phyloP scores from a whole-genome alignment of 2,888 invertebrate genomes.

The Lucinisca nassula region DNA sequence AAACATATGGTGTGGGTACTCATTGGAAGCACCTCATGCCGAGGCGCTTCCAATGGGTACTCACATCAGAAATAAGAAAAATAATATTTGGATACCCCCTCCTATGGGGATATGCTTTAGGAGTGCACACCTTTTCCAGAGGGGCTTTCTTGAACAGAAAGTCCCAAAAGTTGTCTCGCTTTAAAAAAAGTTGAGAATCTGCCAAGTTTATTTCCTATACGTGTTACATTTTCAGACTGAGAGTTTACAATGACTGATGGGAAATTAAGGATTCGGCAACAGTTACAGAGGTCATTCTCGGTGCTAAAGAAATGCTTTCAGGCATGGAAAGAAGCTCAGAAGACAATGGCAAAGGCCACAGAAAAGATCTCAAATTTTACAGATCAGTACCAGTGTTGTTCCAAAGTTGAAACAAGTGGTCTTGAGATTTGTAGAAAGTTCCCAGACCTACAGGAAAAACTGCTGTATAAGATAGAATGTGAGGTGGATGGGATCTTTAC shows the following conservation, averaged over 20 bases:
- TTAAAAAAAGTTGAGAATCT: no score
- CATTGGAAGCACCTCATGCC: no score
- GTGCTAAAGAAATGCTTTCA: conserved; percentile 43
- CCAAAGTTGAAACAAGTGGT: conserved; percentile 31
- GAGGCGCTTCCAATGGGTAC: no score
- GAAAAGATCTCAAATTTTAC: conserved; percentile 57
- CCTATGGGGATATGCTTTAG: no score
- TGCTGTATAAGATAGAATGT: conserved; percentile 64
- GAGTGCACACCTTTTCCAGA: no score
- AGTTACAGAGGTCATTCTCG: conserved; percentile 65
- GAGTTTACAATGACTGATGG: neutral
- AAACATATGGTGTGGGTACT: no score
- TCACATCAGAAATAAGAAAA: no score
- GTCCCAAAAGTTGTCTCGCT: no score
- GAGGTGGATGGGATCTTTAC: conserved; percentile 58
- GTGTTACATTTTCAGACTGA: no score
- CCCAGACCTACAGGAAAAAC: conserved; percentile 67
- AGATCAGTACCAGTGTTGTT: conserved; percentile 69
- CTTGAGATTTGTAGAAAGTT: conserved; percentile 24
- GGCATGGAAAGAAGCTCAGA: conserved; percentile 42
- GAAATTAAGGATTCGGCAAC: neutral
- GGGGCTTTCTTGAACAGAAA: no score
- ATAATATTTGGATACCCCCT: no score
- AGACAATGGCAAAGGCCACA: conserved; percentile 18
- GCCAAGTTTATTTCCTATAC: no score